Conservation (phyloP, 2,888 invertebrate species). For the Candidula unifasciata region DNA sequence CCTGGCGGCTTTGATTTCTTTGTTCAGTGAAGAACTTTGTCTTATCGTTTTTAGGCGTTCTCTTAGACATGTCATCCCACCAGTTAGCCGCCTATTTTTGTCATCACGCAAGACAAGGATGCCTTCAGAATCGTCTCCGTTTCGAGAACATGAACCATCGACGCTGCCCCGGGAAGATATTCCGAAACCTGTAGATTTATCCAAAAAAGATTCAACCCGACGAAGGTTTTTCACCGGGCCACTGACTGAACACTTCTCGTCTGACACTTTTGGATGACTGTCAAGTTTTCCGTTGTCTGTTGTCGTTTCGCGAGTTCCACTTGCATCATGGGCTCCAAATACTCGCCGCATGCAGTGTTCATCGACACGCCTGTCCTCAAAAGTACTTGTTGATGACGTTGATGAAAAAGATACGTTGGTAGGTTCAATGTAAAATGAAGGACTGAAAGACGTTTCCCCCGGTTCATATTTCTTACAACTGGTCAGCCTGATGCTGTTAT, state of each 20-base stretch:
- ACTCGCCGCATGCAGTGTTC: not conserved
- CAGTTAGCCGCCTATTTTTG: constrained; percentile 32
- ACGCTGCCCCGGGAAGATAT: constrained; percentile 52
- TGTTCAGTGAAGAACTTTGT: constrained; percentile 71
- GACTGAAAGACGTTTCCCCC: constrained; percentile 31
- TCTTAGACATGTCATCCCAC: constrained; percentile 24
- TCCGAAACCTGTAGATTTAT: constrained; percentile 61
- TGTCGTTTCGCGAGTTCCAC: not conserved
- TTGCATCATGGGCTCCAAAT: not conserved
- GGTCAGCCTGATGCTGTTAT: not conserved
- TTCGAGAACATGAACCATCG: constrained; percentile 42
- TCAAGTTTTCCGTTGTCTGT: constrained; percentile 19
- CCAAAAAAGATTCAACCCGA: constrained; percentile 62
- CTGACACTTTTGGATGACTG: not conserved
- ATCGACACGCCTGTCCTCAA: constrained; percentile 53
- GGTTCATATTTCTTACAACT: constrained; percentile 13
- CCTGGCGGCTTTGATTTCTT: constrained; percentile 80
- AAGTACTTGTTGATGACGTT: constrained; percentile 55
- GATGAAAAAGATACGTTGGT: constrained; percentile 48
- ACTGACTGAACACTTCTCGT: constrained; percentile 60
- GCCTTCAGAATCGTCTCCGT: constrained; percentile 41
- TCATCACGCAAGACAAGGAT: constrained; percentile 35
- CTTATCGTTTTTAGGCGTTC: constrained; percentile 63
- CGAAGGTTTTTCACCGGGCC: constrained; percentile 62
- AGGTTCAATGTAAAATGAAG: constrained; percentile 27